Percentiles rank a stretch among this genome's conserved stretches.
phyloP scores from a whole-genome alignment of 2,797 vertebrate genomes.

The Muscicapa comitata region DNA sequence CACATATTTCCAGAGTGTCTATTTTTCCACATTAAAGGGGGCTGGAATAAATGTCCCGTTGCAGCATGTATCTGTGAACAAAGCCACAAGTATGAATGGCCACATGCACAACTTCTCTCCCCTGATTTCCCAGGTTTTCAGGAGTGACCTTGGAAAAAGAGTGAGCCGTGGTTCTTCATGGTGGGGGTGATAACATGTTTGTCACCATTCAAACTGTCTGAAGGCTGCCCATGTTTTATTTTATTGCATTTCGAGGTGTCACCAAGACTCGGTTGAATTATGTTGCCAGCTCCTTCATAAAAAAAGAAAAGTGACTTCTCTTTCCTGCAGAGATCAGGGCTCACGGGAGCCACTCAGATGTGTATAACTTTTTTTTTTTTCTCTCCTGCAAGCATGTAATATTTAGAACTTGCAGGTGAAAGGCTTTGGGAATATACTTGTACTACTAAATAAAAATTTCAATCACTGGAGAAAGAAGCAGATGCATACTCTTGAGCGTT shows the following conservation, averaged over 20 bases:
- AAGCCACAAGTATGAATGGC: not conserved
- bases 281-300: not conserved
- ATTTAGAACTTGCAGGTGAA: not conserved
- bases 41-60: not conserved
- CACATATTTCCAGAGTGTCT: not conserved
- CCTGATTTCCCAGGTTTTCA: not conserved
- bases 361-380: fast-evolving
- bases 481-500: fast-evolving
- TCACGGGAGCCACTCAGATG: fast-evolving
- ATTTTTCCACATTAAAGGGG: not conserved
- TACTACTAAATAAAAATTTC: not conserved
- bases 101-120: not conserved
- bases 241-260: slow-evolving; percentile 13
- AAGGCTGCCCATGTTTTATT: not conserved
- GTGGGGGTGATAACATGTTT: not conserved
- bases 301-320: not conserved
- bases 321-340: not conserved
- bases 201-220: not conserved
- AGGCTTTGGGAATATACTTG: not conserved
- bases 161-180: not conserved
- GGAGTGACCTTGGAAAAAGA: slow-evolving; percentile 24
- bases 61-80: not conserved
- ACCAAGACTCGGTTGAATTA: slow-evolving; percentile 2
- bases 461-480: fast-evolving
- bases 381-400: fast-evolving